Base-by-base conservation (phyloP, 2,113 vertebrate species). In the Passer montanus region DNA sequence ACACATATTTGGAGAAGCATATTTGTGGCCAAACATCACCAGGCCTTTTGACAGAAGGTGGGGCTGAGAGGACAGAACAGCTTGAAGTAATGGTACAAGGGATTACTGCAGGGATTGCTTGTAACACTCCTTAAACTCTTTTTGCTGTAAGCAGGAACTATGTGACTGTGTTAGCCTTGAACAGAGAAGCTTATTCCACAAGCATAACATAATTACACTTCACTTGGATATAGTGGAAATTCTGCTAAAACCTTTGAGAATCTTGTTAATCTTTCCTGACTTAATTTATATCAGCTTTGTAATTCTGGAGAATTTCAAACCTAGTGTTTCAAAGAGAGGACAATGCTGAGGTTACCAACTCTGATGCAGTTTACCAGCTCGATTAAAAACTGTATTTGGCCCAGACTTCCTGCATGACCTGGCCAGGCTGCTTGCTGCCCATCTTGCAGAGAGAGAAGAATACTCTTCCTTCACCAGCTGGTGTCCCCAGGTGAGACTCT, bases 1-100 rank as follows among this genome's bases (percentile, higher is more conserved):
- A 53, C 4, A 31, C 2, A 4, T 55, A 19, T 35, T 7, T 27
- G 28, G 28, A 70, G 16, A 75, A n/a, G 20, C 1, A 0, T 9
- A 63, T 63, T 44, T 6, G 2, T 5, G 3, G 35, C 44, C 33
- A 80, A 81, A 47, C 22, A 79, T 50, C 79, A 53, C 26, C 44
- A 81, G n/a, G 31, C 6, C 28, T 79, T 49, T 26, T n/a, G 46
- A 58, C 21, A 56, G 39, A n/a, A 41, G 17, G 1, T 4, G 16
- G n/a, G 31, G 67, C 26, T 28, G 46, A 81, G 74, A 70, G 35
- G 4, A 60, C 31, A n/a, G 19, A 78, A 46, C 6, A 83, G 21
- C 10, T 49, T 46, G 28, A 82, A 53, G 26, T 4, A 13, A 27
- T 37, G 56, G 27, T 35, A 68, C 8, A 47, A 39, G 10, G 35